These are phyloP conservation scores for Zeus faber DNA, from an alignment of 2,113 vertebrate species.

Conservation along the genomic window DNA sequence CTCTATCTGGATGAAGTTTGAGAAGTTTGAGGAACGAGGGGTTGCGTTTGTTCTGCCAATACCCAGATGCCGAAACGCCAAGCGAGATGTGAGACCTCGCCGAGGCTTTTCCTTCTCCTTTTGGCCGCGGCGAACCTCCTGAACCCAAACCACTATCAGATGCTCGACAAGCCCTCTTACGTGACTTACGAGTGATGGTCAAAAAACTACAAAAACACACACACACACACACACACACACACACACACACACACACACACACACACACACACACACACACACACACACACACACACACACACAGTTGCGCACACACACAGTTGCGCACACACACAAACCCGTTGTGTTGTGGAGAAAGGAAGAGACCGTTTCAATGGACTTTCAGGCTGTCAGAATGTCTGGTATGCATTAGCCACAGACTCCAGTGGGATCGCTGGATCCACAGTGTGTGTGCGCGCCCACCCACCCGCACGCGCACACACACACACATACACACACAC, in stretches of 20 bases:
- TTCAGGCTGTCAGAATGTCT: constrained; percentile 82
- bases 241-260: constrained; percentile 26
- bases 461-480: constrained; percentile 10
- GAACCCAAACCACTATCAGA: constrained; percentile 60
- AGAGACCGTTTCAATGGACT: constrained; percentile 70
- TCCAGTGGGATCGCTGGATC: constrained; percentile 77
- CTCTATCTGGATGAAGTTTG: too few relatives aligned
- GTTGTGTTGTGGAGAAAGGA: constrained; percentile 41
- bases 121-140: constrained; percentile 35
- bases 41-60: not conserved
- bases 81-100: too few relatives aligned
- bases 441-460: constrained; percentile 46
- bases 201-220: constrained; percentile 23
- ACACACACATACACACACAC: constrained; percentile 19
- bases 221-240: constrained; percentile 3
- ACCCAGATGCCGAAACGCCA: not conserved
- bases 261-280: constrained; percentile 29
- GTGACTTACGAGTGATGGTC: constrained; percentile 58
- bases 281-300: constrained; percentile 1
- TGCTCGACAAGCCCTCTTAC: constrained; percentile 48
- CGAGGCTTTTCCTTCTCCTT: not conserved
- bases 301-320: not conserved
- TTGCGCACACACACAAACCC: not conserved
- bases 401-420: constrained; percentile 80
- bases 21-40: too few relatives aligned